Evolutionary conservation across 2,113 vertebrate genomes (phyloP).

Genomic region (Campylomormyrus tamandua): DNA sequence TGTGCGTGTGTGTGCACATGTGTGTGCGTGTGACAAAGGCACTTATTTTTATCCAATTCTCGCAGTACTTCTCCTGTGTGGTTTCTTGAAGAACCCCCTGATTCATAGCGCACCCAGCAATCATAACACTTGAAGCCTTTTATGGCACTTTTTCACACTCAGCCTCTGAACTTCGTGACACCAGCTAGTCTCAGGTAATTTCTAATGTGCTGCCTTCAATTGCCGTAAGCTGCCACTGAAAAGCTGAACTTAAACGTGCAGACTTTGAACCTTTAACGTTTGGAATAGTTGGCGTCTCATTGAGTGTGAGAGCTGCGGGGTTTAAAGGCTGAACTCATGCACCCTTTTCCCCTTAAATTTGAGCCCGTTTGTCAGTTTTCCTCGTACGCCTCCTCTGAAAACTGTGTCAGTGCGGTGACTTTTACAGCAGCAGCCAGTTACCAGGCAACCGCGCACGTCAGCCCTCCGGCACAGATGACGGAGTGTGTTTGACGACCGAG

Average conservation of each 20-base stretch:
- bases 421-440: background rate
- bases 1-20: background rate
- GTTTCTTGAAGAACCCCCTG: background rate
- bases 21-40: background rate
- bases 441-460: background rate
- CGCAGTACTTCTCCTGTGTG: background rate
- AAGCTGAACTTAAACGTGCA: background rate
- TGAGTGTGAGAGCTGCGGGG: background rate
- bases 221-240: background rate
- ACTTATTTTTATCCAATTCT: background rate
- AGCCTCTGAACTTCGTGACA: background rate
- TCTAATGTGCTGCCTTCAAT: background rate
- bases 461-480: background rate
- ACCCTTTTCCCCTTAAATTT: background rate
- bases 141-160: background rate
- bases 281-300: background rate
- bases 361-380: background rate
- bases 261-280: background rate
- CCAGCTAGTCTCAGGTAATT: background rate
- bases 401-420: background rate
- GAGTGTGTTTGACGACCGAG: background rate
- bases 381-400: background rate
- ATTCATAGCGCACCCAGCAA: background rate
- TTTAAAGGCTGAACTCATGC: background rate
- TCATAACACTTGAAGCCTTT: background rate